Percentiles rank a stretch among this genome's conserved stretches.
phyloP scores from a whole-genome alignment of 2,113 vertebrate genomes.

The Rhabdomys dilectus region DNA sequence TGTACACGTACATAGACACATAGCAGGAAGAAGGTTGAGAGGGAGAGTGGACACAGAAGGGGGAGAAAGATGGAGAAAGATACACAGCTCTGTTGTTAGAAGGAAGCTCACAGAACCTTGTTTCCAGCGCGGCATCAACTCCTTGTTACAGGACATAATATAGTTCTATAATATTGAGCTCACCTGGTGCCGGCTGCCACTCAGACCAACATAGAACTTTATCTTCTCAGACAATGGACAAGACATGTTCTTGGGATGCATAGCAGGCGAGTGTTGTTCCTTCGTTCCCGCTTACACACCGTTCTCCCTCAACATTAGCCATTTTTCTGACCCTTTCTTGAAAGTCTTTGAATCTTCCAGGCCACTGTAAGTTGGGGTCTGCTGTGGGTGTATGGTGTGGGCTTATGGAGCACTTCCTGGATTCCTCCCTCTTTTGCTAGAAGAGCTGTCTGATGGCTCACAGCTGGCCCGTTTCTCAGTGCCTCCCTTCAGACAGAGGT shows the following conservation, averaged over 20 bases:
- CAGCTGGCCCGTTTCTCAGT: not conserved
- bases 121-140: not conserved
- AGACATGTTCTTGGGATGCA: not conserved
- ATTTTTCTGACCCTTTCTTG: not conserved
- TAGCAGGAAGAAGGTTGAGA: not conserved
- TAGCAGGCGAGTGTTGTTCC: no score
- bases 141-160: not conserved
- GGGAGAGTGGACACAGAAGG: not conserved
- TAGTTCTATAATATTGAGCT: not conserved
- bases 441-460: not conserved
- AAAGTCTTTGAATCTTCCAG: not conserved
- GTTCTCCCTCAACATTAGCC: not conserved
- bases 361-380: not conserved
- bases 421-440: not conserved
- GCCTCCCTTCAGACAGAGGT: not conserved
- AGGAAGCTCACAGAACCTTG: not conserved
- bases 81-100: not conserved
- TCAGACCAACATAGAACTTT: conserved; percentile 28
- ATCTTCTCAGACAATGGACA: not conserved
- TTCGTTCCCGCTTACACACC: not conserved
- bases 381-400: not conserved
- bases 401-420: not conserved
- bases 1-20: not conserved
- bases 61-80: not conserved
- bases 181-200: not conserved